A percentile compares a stretch with the other conserved stretches of the same genome.
Evolutionary conservation across 2,888 invertebrate species (phyloP).

Genomic region (Agrypnus murinus): DNA sequence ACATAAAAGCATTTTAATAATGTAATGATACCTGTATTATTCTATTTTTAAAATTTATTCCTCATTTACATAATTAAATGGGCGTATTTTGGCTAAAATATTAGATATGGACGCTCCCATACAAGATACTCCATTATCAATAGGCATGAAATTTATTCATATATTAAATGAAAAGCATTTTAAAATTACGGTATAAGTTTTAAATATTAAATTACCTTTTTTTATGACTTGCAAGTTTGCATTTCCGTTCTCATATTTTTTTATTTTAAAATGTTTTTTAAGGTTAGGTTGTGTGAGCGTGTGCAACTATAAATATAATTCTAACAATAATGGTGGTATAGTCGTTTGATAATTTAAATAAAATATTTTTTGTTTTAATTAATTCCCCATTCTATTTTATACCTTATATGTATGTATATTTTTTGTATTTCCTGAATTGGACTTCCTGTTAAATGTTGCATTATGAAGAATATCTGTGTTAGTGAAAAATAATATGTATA

Average conservation of each 20-base stretch:
- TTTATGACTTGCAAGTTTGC: slow-evolving; percentile 25
- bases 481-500: too few relatives aligned
- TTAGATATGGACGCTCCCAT: slow-evolving; percentile 17
- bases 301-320: too few relatives aligned
- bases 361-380: too few relatives aligned
- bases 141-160: slow-evolving; percentile 31
- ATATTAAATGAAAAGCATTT: not conserved
- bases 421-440: too few relatives aligned
- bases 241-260: slow-evolving; percentile 4
- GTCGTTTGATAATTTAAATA: too few relatives aligned
- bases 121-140: slow-evolving; percentile 23
- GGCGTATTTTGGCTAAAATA: slow-evolving; percentile 9
- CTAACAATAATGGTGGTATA: too few relatives aligned
- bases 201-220: not conserved
- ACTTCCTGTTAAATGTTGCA: too few relatives aligned
- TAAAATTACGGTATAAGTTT: slow-evolving; percentile 25
- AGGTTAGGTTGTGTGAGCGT: too few relatives aligned
- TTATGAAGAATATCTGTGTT: too few relatives aligned
- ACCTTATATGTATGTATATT: too few relatives aligned
- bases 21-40: slow-evolving; percentile 4
- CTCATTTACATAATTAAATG: slow-evolving; percentile 16
- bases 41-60: not conserved
- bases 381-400: too few relatives aligned
- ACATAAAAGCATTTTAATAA: not conserved
- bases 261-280: not conserved